Base-by-base conservation (phyloP, 1,140 invertebrate genomes). In the Leptopilina boulardi region DNA sequence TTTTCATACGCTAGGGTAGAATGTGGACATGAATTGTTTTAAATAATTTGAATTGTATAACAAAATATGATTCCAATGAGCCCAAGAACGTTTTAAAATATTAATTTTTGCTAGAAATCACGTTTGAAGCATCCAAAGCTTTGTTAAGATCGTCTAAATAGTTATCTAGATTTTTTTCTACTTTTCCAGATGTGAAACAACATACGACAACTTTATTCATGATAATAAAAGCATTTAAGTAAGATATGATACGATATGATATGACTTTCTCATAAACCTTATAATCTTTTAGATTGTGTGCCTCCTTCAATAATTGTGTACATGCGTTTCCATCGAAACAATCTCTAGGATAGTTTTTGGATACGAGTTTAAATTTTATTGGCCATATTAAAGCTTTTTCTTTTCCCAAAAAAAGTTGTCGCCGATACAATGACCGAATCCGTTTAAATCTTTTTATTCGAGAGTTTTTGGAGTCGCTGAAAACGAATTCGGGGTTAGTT, bases 331-430 rank as follows among this genome's bases (percentile, higher is more conserved):
- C 77, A 70, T 78, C 73, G 44, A 54, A 54, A 54, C 13, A 15
- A n/a, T 19, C 26, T 6, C 77, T 34, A 34, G 77, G 77, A 30
- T 78, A 78, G 21, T 70, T 75, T 75, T 78, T 75, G 1, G 77
- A 15, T 51, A 78, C 19, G 6, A 78, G 56, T 19, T 66, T 18
- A 19, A 78, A 70, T 23, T 70, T 66, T 71, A 23, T 75, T 70
- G 77, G 77, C 74, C 77, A 78, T 26, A 38, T 30, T 41, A 76
- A 34, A 18, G 73, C 77, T 42, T 75, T 70, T 41, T 76, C 51
- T 70, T 41, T 41, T 41, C 38, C 38, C 38, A 41, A 41, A 41
- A 41, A n/a, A n/a, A n/a, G n/a, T n/a, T n/a, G n/a, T n/a, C n/a
- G n/a, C n/a, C n/a, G n/a, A n/a, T n/a, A n/a, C n/a, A n/a, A n/a